Evolutionary conservation across 1,140 invertebrate genomes (phyloP).

Genomic region (Phenacoccus solenopsis): DNA sequence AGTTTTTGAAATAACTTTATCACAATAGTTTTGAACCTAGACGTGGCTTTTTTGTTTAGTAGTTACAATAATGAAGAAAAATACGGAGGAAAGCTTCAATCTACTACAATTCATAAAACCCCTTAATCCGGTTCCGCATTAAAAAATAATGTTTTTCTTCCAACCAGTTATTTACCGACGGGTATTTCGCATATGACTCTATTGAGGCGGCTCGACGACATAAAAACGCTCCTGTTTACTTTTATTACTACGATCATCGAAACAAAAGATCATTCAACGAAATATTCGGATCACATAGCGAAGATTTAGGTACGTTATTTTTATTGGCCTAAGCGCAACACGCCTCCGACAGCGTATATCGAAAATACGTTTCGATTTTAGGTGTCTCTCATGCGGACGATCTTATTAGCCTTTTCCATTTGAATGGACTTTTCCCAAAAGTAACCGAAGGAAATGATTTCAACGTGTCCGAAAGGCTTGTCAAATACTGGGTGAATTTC

Average conservation of each 20-base stretch:
- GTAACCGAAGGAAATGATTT: background rate
- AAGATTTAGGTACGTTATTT: background rate
- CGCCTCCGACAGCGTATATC: too few species aligned
- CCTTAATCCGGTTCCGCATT: too few species aligned
- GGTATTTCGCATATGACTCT: background rate
- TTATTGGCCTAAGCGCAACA: too few species aligned
- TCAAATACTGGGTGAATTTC: constrained; percentile 1
- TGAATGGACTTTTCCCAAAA: background rate
- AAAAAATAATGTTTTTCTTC: too few species aligned
- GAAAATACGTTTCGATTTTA: too few species aligned
- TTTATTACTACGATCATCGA: constrained; percentile 9
- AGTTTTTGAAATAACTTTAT: too few species aligned
- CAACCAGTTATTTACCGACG: background rate
- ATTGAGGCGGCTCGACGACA: background rate
- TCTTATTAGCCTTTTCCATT: background rate
- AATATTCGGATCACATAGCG: background rate
- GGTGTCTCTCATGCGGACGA: background rate
- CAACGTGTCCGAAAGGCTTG: background rate
- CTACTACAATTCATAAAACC: too few species aligned
- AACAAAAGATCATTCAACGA: background rate
- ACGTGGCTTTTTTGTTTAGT: too few species aligned
- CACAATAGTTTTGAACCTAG: background rate
- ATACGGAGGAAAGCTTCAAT: too few species aligned
- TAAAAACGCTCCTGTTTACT: background rate
- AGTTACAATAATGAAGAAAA: too few species aligned